phyloP scores from a whole-genome alignment of 2,888 invertebrate species.

The Diloba caeruleocephala region DNA sequence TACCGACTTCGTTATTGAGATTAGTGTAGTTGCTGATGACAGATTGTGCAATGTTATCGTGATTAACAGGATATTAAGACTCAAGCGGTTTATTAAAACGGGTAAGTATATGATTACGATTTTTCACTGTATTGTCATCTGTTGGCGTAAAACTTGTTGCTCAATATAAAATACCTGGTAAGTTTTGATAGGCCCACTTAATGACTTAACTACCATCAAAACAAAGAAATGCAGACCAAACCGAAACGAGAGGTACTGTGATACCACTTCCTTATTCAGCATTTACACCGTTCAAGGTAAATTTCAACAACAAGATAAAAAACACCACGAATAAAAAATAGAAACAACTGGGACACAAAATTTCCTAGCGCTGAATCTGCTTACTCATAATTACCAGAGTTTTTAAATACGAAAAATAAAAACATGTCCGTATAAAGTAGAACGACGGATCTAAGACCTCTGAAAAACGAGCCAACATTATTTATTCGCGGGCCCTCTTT shows the following conservation, averaged over 20 bases:
- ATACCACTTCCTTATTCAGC: conserved; percentile 8
- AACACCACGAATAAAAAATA: conserved; percentile 48
- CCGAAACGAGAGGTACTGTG: conserved; percentile 6
- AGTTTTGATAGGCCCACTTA: background rate
- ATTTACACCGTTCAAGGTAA: conserved; percentile 8
- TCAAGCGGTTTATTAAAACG: no score
- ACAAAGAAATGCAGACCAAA: conserved; percentile 1
- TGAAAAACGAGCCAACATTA: conserved; percentile 84
- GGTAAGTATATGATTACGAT: no score
- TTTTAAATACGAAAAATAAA: conserved; percentile 80
- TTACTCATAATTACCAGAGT: conserved; percentile 82
- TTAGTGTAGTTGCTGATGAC: no score
- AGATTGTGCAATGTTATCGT: no score
- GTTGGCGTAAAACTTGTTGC: no score
- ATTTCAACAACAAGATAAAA: conserved; percentile 44
- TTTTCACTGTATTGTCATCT: no score
- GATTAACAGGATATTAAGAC: no score
- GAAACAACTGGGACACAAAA: conserved; percentile 58
- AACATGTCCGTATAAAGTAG: conserved; percentile 78
- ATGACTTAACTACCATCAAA: no score
- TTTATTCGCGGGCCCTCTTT: conserved; percentile 81
- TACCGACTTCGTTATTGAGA: no score
- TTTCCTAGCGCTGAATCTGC: conserved; percentile 68
- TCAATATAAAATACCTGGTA: background rate
- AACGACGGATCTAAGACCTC: conserved; percentile 80